Percentiles rank a stretch among this genome's conserved stretches.
phyloP scores from a whole-genome alignment of 2,797 vertebrate genomes.

The Gallinago stenura region DNA sequence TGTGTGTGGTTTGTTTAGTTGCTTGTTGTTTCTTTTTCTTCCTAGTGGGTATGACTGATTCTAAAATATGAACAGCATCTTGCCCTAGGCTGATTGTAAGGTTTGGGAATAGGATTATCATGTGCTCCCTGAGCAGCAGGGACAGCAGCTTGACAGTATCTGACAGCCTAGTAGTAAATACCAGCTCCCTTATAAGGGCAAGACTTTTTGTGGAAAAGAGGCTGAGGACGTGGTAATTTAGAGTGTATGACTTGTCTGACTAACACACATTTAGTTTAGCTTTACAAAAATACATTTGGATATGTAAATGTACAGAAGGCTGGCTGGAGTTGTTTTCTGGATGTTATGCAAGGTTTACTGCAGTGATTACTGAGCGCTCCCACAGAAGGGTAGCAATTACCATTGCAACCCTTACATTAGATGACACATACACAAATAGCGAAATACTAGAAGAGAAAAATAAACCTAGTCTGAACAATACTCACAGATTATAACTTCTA shows the following conservation, averaged over 20 bases:
- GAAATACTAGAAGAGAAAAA: constrained; percentile 30
- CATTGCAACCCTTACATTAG: neutral
- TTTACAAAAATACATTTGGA: neutral
- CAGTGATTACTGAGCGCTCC: neutral
- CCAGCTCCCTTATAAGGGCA: neutral
- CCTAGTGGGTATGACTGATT: neutral
- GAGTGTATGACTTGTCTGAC: neutral
- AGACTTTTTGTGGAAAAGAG: neutral
- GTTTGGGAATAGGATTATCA: neutral
- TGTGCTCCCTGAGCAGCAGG: neutral
- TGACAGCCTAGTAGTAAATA: neutral
- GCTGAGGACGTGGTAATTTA: neutral
- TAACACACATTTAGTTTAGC: neutral
- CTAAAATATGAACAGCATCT: neutral
- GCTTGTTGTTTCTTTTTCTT: neutral
- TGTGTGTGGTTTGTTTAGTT: neutral
- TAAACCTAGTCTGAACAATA: neutral
- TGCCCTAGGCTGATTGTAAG: neutral
- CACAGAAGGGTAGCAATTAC: constrained; percentile 15
- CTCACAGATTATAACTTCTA: neutral
- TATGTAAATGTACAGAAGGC: neutral
- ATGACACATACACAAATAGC: neutral
- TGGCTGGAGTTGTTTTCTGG: neutral
- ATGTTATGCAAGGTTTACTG: neutral
- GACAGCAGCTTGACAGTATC: neutral